phyloP scores from a whole-genome alignment of 1,140 invertebrate genomes.

The Nymphalis io region DNA sequence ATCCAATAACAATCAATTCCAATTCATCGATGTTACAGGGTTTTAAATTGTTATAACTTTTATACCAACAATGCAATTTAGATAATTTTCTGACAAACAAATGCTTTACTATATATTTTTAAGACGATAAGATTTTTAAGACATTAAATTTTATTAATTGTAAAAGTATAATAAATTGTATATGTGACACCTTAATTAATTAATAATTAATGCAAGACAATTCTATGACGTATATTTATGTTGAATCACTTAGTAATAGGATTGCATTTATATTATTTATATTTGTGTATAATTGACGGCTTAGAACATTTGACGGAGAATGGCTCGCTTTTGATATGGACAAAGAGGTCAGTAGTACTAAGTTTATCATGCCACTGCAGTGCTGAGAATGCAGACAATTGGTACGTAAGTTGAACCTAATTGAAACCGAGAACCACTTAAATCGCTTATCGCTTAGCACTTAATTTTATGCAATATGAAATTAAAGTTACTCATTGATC shows the following conservation, averaged over 20 bases:
- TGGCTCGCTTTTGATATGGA: not conserved
- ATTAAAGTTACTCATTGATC: not conserved
- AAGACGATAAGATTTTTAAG: too few species aligned
- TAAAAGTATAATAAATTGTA: too few species aligned
- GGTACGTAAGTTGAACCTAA: not conserved
- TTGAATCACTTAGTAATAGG: not conserved
- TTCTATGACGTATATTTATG: not conserved
- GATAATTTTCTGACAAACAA: too few species aligned
- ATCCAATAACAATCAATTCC: too few species aligned
- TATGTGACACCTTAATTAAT: too few species aligned
- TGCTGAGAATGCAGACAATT: not conserved
- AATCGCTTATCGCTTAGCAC: not conserved
- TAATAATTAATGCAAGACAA: too few species aligned
- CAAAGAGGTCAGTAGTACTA: constrained; percentile 3
- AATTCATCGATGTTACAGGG: too few species aligned
- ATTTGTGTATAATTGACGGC: not conserved
- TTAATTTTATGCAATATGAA: not conserved
- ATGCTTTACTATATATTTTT: too few species aligned
- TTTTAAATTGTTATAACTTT: too few species aligned
- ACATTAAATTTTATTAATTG: too few species aligned
- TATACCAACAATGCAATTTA: too few species aligned
- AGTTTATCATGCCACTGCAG: constrained; percentile 1
- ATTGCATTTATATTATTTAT: not conserved
- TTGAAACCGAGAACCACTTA: constrained; percentile 6
- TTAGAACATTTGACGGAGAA: not conserved